phyloP scores from a whole-genome alignment of 2,113 vertebrate species.

The Ia io region DNA sequence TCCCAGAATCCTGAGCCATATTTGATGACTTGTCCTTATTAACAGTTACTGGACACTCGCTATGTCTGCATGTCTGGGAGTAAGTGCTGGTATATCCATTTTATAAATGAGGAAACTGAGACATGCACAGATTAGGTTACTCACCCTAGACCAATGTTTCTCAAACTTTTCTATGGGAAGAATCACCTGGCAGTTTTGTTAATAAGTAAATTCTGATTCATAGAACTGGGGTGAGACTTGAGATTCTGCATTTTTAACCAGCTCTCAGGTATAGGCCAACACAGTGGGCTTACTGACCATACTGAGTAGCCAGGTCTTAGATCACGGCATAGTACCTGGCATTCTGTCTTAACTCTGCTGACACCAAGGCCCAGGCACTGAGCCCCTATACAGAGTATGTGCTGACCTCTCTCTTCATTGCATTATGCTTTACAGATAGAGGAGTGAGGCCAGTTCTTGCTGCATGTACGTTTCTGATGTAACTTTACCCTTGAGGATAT shows the following conservation, averaged over 20 bases:
- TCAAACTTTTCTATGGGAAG: background rate
- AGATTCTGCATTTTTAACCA: background rate
- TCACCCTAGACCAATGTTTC: background rate
- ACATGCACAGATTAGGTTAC: background rate
- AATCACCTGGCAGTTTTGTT: background rate
- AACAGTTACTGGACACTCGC: background rate
- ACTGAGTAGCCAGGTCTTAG: background rate
- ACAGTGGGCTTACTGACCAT: background rate
- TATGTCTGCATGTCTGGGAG: background rate
- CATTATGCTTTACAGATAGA: background rate
- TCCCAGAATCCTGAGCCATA: background rate
- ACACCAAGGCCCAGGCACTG: background rate
- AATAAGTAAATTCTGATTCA: background rate
- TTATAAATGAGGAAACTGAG: background rate
- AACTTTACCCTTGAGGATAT: background rate
- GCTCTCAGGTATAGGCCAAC: background rate
- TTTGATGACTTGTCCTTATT: slow-evolving; percentile 39
- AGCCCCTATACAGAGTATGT: background rate
- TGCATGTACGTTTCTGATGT: background rate
- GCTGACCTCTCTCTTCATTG: background rate
- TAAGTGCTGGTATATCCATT: background rate
- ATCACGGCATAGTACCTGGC: background rate
- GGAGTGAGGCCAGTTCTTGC: background rate
- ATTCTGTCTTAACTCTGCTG: background rate
- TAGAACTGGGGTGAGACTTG: too few relatives aligned